Conservation (phyloP, 2,113 vertebrate genomes). For the Phyllostomus hastatus region DNA sequence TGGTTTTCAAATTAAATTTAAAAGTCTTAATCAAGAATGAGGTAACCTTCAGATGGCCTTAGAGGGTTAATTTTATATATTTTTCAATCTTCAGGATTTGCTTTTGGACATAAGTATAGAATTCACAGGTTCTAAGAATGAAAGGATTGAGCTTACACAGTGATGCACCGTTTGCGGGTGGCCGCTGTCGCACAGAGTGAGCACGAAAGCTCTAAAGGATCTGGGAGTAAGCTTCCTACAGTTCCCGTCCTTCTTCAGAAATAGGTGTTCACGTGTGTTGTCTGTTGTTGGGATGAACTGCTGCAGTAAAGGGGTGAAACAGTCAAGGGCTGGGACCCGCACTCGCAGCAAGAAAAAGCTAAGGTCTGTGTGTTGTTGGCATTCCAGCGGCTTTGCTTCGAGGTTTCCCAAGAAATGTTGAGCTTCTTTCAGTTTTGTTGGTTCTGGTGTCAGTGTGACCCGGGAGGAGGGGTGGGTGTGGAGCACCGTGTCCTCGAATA, state of each 20-base stretch:
- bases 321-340: no score
- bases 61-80: background rate
- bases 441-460: background rate
- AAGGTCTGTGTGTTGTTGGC: background rate
- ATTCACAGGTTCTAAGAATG: background rate
- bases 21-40: background rate
- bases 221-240: no score
- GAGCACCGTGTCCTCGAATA: background rate
- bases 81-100: background rate
- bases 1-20: background rate
- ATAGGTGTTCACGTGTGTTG: no score
- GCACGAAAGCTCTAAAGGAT: no score
- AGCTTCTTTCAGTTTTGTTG: background rate
- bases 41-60: background rate
- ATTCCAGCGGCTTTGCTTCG: background rate
- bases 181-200: no score
- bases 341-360: background rate
- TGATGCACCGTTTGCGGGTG: background rate
- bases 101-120: background rate
- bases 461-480: background rate
- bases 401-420: no score
- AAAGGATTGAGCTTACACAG: background rate
- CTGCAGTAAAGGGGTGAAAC: no score
- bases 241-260: background rate
- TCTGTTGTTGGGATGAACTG: no score